A percentile compares a stretch with the other conserved stretches of the same genome.
Evolutionary conservation across 2,797 vertebrate genomes (phyloP).

Genomic region (Gymnocypris eckloni): DNA sequence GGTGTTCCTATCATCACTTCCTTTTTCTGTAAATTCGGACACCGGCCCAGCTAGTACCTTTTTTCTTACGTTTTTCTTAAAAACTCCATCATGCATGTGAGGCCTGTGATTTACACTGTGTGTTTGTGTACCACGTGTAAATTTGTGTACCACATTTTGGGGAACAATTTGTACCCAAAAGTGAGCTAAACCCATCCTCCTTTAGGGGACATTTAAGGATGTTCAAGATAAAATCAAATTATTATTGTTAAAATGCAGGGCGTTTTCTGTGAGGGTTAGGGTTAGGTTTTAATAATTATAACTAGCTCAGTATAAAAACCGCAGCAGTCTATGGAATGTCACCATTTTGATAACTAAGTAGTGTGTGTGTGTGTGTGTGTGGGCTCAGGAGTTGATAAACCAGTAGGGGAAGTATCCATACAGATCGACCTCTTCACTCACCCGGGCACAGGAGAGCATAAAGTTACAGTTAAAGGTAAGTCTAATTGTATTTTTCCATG

Average conservation of each 20-base stretch:
- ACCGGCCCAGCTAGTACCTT: neutral
- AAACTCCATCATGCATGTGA: conserved; percentile 1
- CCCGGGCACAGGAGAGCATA: conserved; percentile 91
- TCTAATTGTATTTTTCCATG: neutral
- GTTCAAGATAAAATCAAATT: too few species aligned
- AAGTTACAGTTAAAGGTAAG: conserved; percentile 94
- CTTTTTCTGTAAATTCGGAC: neutral
- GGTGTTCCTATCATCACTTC: neutral
- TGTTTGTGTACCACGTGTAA: conserved; percentile 12
- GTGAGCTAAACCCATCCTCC: neutral
- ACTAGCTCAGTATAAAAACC: neutral
- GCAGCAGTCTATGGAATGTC: too few species aligned
- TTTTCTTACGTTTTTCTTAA: neutral
- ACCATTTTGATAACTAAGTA: neutral
- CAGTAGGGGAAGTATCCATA: conserved; percentile 93
- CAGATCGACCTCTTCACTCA: conserved; percentile 95
- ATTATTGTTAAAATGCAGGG: neutral
- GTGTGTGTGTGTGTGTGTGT: neutral
- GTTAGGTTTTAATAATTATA: neutral
- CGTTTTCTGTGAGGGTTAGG: neutral
- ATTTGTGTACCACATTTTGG: neutral
- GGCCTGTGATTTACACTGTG: conserved; percentile 18
- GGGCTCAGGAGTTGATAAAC: conserved; percentile 89
- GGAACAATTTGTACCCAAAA: neutral
- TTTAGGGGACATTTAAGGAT: neutral